Evolutionary conservation across 92 coral and sea anemone species (phyloP), one percentile per base, ranked within the genome.

Genomic region (Montipora capitata): DNA sequence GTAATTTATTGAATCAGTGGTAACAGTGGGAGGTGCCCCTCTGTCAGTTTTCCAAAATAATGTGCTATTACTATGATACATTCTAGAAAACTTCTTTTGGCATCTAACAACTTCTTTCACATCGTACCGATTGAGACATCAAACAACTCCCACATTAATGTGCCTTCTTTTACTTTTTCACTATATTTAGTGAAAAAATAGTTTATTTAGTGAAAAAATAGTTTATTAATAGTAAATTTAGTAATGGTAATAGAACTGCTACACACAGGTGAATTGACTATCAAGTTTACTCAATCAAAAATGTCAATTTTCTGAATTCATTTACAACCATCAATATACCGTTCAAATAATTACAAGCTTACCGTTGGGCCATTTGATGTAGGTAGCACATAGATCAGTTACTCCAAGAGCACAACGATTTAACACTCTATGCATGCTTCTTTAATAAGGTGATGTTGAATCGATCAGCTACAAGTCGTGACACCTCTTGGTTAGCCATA

Each of bases 401-500:
- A 41, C 48, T 10, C 80, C 67, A 76, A 7, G 42, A 51, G 80
- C 18, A 65, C 83, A 76, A 62, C 79, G 89, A 7, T 71, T 41
- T 15, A 71, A 71, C 12, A 38, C 74, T 16, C 74, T 68, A 10
- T 68, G 74, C 73, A 39, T 7, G 15, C 74, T 68, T 2, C 88
- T 84, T n/a, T n/a, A n/a, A n/a, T 51, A 40, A 20, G 38, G 88
- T 84, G 16, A 84, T 77, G 82, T 84, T 59, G 9, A 84, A 84
- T 51, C 80, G 70, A 51, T 71, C 87, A 52, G 72, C 79, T 16
- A 83, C 79, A 49, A 40, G 71, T 59, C 79, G 45, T 44, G 80
- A 71, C 10, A 57, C 62, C 69, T 84, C 81, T 74, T 84, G 81
- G 52, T 84, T 84, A 7, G 88, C 81, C 82, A 84, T 85, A 10